Conservation (phyloP, 2,888 invertebrate genomes). For the Candidula unifasciata region DNA sequence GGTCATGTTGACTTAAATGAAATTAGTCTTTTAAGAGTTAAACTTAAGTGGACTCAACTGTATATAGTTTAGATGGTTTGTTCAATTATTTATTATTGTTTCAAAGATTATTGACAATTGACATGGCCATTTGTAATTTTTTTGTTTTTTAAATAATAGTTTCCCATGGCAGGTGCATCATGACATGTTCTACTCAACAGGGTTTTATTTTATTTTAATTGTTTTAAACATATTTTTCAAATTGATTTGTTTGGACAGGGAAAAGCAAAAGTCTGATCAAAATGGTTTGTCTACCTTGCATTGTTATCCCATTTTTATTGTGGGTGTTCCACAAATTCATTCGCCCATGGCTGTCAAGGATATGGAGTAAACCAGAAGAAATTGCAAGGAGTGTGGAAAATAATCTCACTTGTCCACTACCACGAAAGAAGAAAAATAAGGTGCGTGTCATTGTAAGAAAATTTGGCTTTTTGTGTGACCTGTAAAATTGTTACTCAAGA, state of each 20-base stretch:
- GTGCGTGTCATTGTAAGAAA: not conserved
- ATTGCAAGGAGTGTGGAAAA: slow-evolving; percentile 52
- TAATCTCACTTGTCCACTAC: slow-evolving; percentile 46
- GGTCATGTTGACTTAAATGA: no score
- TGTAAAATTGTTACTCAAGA: no score
- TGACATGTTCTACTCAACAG: no score
- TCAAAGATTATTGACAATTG: no score
- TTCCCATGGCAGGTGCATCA: no score
- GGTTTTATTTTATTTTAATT: not conserved
- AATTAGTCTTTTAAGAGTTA: no score
- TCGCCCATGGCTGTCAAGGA: slow-evolving; percentile 67
- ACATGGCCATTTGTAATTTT: no score
- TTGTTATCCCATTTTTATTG: slow-evolving; percentile 75
- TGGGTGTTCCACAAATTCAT: slow-evolving; percentile 77
- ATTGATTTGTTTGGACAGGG: not conserved
- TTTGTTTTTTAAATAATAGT: no score
- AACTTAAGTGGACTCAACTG: no score
- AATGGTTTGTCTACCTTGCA: slow-evolving; percentile 77
- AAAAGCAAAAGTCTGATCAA: slow-evolving; percentile 32
- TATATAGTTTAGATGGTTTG: no score
- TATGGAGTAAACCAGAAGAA: slow-evolving; percentile 58
- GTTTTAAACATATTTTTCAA: not conserved
- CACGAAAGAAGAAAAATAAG: slow-evolving; percentile 42
- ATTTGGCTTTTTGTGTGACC: not conserved
- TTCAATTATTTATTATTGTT: no score